These are phyloP conservation scores for Drosophila sproati DNA, from an alignment of 1,140 invertebrate genomes.

Conservation along the genomic window DNA sequence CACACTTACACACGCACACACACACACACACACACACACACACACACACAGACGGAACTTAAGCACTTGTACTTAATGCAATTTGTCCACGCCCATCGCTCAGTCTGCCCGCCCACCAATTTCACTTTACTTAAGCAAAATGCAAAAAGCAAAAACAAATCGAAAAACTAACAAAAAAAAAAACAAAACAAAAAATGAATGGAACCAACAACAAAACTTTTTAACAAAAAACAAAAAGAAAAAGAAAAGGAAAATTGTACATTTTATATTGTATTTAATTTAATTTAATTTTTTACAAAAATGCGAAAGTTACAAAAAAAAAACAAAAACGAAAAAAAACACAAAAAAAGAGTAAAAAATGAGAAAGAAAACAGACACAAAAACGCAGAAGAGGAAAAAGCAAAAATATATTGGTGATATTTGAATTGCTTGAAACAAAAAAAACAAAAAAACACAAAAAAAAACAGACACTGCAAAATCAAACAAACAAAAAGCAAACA, in stretches of 20 bases:
- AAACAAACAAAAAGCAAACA: conserved; percentile 41
- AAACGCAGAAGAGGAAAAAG: conserved; percentile 51
- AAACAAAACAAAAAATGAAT: conserved; percentile 48
- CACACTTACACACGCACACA: conserved; percentile 8
- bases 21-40: conserved; percentile 21
- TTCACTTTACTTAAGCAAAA: conserved; percentile 71
- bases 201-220: conserved; percentile 70
- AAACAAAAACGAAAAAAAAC: conserved; percentile 19
- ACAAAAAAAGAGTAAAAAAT: conserved; percentile 56
- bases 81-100: conserved; percentile 64
- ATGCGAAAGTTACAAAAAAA: conserved; percentile 47
- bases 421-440: conserved; percentile 69
- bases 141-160: conserved; percentile 22
- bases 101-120: conserved; percentile 46
- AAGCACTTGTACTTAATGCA: conserved; percentile 78
- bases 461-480: conserved; percentile 23
- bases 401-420: conserved; percentile 81
- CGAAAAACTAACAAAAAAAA: conserved; percentile 16
- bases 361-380: conserved; percentile 52
- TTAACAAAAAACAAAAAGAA: conserved; percentile 41
- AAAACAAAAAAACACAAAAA: conserved; percentile 40
- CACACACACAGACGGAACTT: conserved; percentile 48
- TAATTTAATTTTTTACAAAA: conserved; percentile 72
- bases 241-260: conserved; percentile 53
- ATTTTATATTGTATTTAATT: conserved; percentile 81